These are phyloP conservation scores for Myodes glareolus DNA, from an alignment of 2,113 vertebrate species.

Conservation along the genomic window DNA sequence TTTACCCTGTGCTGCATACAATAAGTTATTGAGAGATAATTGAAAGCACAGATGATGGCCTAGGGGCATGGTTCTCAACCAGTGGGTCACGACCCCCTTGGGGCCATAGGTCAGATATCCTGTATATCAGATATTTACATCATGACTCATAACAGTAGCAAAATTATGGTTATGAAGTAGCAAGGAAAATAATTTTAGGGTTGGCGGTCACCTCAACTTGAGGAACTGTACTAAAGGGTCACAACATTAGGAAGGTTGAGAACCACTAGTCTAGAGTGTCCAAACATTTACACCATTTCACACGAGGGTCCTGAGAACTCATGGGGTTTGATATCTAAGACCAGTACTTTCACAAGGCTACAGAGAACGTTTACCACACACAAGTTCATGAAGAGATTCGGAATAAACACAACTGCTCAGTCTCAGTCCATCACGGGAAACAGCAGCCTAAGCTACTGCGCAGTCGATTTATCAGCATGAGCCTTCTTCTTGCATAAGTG, in stretches of 20 bases:
- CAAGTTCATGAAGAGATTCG: conserved; percentile 5
- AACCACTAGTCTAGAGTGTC: neutral
- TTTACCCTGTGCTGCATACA: neutral
- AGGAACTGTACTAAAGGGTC: neutral
- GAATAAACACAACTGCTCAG: conserved; percentile 33
- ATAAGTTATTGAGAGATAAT: neutral
- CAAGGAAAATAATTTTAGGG: neutral
- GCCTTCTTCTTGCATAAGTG: conserved; percentile 26
- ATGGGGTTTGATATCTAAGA: neutral
- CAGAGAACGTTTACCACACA: neutral
- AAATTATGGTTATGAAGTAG: neutral
- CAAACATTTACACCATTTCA: neutral
- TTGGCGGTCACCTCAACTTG: neutral
- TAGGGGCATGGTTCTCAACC: neutral
- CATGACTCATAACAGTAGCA: neutral
- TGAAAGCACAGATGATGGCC: too few relatives aligned
- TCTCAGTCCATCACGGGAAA: neutral
- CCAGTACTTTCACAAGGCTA: neutral
- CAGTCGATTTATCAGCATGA: conserved; percentile 8
- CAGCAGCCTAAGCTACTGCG: neutral
- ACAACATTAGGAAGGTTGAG: neutral
- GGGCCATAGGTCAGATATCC: neutral
- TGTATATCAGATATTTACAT: neutral
- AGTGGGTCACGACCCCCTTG: neutral
- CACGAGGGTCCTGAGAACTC: neutral